Conservation (phyloP, 2,797 vertebrate species). For the Macropodus opercularis region DNA sequence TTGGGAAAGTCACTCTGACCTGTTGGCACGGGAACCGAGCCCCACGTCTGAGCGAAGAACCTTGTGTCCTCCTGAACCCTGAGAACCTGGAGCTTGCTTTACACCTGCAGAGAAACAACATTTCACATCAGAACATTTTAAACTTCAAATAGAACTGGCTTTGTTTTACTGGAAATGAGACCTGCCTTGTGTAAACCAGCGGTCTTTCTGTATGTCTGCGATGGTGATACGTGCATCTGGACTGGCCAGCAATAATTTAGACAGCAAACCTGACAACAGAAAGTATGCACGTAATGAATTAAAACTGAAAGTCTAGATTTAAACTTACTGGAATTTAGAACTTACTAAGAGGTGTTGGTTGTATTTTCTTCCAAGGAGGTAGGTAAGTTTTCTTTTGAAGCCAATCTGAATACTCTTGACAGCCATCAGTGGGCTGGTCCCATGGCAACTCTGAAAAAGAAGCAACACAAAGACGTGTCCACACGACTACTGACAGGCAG, state of each 20-base stretch:
- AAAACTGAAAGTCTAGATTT: neutral
- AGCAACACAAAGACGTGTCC: constrained; percentile 12
- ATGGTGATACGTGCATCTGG: constrained; percentile 85
- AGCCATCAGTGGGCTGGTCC: constrained; percentile 94
- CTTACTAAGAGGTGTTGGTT: constrained; percentile 89
- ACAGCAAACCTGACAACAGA: constrained; percentile 85
- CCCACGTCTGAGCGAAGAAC: constrained; percentile 81
- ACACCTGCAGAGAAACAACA: constrained; percentile 69
- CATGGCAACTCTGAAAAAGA: constrained; percentile 89
- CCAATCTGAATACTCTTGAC: constrained; percentile 96
- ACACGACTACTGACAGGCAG: neutral
- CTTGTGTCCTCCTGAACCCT: constrained; percentile 80
- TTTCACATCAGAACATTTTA: constrained; percentile 7
- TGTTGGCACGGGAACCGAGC: constrained; percentile 65
- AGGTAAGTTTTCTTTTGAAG: constrained; percentile 92
- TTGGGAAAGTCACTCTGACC: constrained; percentile 50
- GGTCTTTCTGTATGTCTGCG: constrained; percentile 90
- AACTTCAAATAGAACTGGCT: neutral
- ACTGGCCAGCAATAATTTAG: constrained; percentile 88
- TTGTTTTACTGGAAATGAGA: neutral
- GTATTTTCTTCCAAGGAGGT: constrained; percentile 96
- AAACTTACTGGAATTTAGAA: neutral
- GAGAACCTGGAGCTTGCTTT: constrained; percentile 78
- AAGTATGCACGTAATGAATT: constrained; percentile 5
- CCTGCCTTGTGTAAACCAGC: constrained; percentile 85